Conservation (phyloP, 2,797 vertebrate genomes). For the Gallinago solitaria region DNA sequence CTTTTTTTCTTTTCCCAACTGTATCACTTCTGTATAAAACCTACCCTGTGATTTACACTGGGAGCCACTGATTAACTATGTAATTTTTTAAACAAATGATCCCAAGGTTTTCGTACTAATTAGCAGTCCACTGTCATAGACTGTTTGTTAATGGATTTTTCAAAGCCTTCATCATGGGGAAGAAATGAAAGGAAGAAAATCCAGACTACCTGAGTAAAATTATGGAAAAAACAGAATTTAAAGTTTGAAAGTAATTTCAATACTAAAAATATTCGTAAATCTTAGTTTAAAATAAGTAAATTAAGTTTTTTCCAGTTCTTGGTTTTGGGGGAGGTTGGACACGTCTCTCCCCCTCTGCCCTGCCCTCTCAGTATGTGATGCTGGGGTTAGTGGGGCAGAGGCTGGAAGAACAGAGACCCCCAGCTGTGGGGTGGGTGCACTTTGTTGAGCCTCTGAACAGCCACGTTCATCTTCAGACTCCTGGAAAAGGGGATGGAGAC, state of each 20-base stretch:
- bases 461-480: rapidly evolving
- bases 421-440: too few species aligned
- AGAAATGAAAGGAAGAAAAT: background rate
- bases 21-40: background rate
- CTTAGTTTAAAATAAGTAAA: background rate
- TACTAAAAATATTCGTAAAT: background rate
- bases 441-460: rapidly evolving
- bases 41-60: background rate
- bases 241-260: background rate
- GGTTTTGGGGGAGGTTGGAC: background rate
- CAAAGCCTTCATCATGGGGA: background rate
- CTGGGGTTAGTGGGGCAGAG: rapidly evolving
- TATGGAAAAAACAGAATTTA: background rate
- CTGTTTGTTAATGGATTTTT: background rate
- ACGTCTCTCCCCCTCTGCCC: background rate
- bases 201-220: background rate
- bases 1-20: background rate
- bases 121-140: rapidly evolving
- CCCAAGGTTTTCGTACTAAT: background rate
- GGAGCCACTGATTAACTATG: background rate
- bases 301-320: rapidly evolving
- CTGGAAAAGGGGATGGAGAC: background rate
- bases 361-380: rapidly evolving
- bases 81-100: background rate
- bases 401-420: background rate